Evolutionary conservation across 1,140 invertebrate species (phyloP), one percentile per base, ranked within the genome.

Genomic region (Oryzaephilus surinamensis): DNA sequence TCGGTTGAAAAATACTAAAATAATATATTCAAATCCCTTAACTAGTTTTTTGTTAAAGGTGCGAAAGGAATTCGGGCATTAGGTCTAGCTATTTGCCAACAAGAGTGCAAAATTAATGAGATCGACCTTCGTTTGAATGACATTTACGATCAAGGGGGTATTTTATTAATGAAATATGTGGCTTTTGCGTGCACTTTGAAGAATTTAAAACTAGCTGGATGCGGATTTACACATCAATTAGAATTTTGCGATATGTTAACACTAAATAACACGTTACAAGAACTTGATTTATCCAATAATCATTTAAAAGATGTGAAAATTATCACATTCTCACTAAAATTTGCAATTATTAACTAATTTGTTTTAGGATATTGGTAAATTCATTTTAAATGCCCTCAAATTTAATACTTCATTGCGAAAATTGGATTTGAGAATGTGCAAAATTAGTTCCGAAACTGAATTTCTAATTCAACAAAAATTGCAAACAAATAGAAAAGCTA

Each of bases 361-460:
- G n/a, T 43, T 48, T 14, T 19, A 48, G 45, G 45, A 43, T 28
- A 37, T 38, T 12, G 45, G 37, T 10, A 37, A 43, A 19, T n/a
- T 32, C n/a, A 43, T 48, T 23, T 12, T 47, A 11, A 19, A 33
- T 13, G 28, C 20, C 19, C 8, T 48, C n/a, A 33, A 40, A 13
- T 32, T 19, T 15, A 51, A 51, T 14, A 36, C 27, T 12, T 37
- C 36, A 26, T 11, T 51, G 10, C 38, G 10, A 14, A 45, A 43
- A 31, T 23, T 51, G 19, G 49, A 51, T 32, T 13, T 45, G 13
- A 36, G 49, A 38, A 51, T 51, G 45, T 45, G 42, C 32, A 26
- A 37, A 30, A 38, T 51, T 6, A 14, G 31, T 17, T 42, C 49
- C 2, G 17, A 17, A 8, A 14, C 32, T 8, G 35, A 40, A 17